phyloP scores from a whole-genome alignment of 2,888 invertebrate species.

The Thereva nobilitata region DNA sequence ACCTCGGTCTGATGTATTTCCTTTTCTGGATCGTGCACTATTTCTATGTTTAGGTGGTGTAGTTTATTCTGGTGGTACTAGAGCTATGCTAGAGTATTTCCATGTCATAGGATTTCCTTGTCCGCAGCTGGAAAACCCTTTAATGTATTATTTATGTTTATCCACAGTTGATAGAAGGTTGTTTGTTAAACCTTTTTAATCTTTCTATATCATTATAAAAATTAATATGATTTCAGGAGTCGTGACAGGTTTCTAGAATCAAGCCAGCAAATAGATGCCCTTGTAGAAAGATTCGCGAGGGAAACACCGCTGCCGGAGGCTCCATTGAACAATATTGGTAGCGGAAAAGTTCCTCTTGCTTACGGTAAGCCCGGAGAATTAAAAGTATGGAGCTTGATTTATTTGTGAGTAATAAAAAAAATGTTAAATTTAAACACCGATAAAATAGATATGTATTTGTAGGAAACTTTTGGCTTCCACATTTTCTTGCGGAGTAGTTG shows the following conservation, averaged over 20 bases:
- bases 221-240: slow-evolving; percentile 59
- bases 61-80: slow-evolving; percentile 88
- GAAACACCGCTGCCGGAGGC: slow-evolving; percentile 74
- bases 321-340: slow-evolving; percentile 62
- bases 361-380: slow-evolving; percentile 74
- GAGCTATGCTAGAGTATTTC: slow-evolving; percentile 93
- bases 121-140: slow-evolving; percentile 93
- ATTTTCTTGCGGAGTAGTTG: slow-evolving; percentile 75
- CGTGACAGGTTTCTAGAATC: slow-evolving; percentile 91
- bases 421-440: slow-evolving; percentile 3
- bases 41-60: slow-evolving; percentile 90
- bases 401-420: slow-evolving; percentile 59
- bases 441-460: slow-evolving; percentile 50
- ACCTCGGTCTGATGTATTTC: slow-evolving; percentile 92
- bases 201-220: slow-evolving; percentile 34
- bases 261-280: slow-evolving; percentile 87
- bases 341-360: slow-evolving; percentile 73
- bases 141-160: slow-evolving; percentile 88
- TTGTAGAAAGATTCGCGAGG: slow-evolving; percentile 88
- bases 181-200: background rate
- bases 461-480: slow-evolving; percentile 79
- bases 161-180: slow-evolving; percentile 65
- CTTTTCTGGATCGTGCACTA: slow-evolving; percentile 88
- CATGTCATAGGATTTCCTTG: slow-evolving; percentile 95
- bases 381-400: slow-evolving; percentile 70